A percentile compares a stretch with the other conserved stretches of the same genome.
Conservation (phyloP, 2,797 vertebrate genomes). For the Merluccius polli region DNA sequence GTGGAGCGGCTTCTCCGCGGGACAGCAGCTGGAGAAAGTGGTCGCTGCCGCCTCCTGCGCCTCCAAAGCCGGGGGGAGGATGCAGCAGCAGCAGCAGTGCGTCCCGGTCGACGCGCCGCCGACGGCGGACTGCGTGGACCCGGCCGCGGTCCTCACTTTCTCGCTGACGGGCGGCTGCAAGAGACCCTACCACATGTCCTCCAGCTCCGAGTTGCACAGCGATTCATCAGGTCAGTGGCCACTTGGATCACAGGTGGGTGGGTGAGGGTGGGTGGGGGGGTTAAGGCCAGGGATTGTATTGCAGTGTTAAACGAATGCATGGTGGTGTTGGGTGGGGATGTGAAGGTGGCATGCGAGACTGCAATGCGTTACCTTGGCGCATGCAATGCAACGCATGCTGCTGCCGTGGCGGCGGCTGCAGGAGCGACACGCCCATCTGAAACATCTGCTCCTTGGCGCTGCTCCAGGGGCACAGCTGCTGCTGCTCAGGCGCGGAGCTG, state of each 20-base stretch:
- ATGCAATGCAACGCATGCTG: constrained; percentile 69
- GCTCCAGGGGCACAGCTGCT: constrained; percentile 66
- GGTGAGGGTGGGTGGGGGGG: too few relatives aligned
- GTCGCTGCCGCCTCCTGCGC: constrained; percentile 70
- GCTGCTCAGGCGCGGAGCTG: too few relatives aligned
- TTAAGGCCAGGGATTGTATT: background rate
- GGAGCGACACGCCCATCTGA: constrained; percentile 61
- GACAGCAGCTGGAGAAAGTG: constrained; percentile 83
- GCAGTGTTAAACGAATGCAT: background rate
- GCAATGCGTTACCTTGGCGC: constrained; percentile 71
- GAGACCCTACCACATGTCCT: constrained; percentile 75
- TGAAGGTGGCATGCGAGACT: constrained; percentile 51
- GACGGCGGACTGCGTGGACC: constrained; percentile 78
- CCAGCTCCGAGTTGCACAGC: constrained; percentile 85
- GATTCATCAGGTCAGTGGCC: constrained; percentile 88
- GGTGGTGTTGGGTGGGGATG: background rate
- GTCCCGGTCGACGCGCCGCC: constrained; percentile 47
- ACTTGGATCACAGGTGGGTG: background rate
- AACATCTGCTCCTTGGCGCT: constrained; percentile 67
- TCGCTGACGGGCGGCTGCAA: constrained; percentile 73
- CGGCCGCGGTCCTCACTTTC: constrained; percentile 80
- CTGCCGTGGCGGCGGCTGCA: constrained; percentile 49
- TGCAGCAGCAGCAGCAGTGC: too few relatives aligned
- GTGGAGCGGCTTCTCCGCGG: constrained; percentile 90
- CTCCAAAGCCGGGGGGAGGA: constrained; percentile 30